Evolutionary conservation across 1,140 invertebrate species (phyloP).

Genomic region (Bombus sylvicola): DNA sequence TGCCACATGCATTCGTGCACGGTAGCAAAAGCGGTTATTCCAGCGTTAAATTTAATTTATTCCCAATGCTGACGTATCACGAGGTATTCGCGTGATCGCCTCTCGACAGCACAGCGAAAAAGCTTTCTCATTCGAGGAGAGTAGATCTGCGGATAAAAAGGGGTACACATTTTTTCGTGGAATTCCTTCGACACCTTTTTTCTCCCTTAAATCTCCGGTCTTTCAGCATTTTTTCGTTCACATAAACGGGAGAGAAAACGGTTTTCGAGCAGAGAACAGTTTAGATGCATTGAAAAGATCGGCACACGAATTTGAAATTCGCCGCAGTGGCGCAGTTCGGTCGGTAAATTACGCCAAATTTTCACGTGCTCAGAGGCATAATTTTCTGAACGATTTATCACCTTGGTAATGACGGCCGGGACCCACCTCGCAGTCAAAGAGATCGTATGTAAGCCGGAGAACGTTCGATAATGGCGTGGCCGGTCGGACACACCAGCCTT

Average conservation of each 20-base stretch:
- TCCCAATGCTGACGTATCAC: not conserved
- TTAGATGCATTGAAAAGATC: not conserved
- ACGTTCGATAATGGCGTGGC: conserved; percentile 24
- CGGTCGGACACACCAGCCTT: not conserved
- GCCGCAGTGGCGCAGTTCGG: not conserved
- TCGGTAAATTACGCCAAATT: conserved; percentile 26
- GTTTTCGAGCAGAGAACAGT: not conserved
- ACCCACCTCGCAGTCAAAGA: not conserved
- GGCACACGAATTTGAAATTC: not conserved
- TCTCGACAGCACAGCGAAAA: not conserved
- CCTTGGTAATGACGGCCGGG: conserved; percentile 8
- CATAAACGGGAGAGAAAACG: not conserved
- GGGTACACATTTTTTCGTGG: not conserved
- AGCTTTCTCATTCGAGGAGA: not conserved
- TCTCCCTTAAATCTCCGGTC: too few relatives aligned
- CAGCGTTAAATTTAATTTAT: not conserved
- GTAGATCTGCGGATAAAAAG: conserved; percentile 8
- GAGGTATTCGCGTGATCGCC: conserved; percentile 14
- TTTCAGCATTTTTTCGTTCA: not conserved
- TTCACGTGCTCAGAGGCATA: conserved; percentile 32
- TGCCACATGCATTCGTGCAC: conserved; percentile 1
- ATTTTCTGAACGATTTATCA: conserved; percentile 21
- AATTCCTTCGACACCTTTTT: not conserved
- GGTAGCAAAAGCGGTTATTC: not conserved
- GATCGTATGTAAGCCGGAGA: conserved; percentile 17